Evolutionary conservation across 2,888 invertebrate genomes (phyloP).

Genomic region (Blera fallax): DNA sequence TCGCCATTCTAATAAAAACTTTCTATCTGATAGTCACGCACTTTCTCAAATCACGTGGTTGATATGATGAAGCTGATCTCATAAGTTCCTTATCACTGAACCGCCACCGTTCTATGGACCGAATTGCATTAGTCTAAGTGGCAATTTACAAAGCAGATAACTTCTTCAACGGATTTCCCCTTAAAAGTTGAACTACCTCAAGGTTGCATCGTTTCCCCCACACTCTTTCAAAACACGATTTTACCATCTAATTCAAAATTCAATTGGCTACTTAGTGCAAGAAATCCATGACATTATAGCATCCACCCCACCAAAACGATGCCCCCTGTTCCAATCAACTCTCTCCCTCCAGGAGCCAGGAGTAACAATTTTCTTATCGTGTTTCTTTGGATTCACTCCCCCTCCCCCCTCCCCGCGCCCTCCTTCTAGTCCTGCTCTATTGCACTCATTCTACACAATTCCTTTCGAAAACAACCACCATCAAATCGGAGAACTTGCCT

Average conservation of each 20-base stretch:
- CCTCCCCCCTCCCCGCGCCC: no score
- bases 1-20: no score
- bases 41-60: no score
- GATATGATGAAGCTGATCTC: no score
- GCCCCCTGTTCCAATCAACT: not conserved
- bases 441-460: not conserved
- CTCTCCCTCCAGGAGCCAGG: not conserved
- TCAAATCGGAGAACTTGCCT: conserved; percentile 60
- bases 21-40: no score
- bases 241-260: not conserved
- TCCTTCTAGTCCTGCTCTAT: not conserved
- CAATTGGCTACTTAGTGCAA: not conserved
- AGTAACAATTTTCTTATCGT: conserved; percentile 7
- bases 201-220: not conserved
- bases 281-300: not conserved
- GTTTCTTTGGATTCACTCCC: not conserved
- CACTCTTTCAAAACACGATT: not conserved
- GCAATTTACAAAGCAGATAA: no score
- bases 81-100: no score
- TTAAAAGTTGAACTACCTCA: not conserved
- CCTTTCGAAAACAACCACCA: conserved; percentile 31
- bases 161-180: no score
- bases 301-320: not conserved
- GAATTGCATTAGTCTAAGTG: no score
- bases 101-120: no score